These are phyloP conservation scores for Malurus splendens DNA, from an alignment of 2,797 vertebrate species.

Conservation along the genomic window DNA sequence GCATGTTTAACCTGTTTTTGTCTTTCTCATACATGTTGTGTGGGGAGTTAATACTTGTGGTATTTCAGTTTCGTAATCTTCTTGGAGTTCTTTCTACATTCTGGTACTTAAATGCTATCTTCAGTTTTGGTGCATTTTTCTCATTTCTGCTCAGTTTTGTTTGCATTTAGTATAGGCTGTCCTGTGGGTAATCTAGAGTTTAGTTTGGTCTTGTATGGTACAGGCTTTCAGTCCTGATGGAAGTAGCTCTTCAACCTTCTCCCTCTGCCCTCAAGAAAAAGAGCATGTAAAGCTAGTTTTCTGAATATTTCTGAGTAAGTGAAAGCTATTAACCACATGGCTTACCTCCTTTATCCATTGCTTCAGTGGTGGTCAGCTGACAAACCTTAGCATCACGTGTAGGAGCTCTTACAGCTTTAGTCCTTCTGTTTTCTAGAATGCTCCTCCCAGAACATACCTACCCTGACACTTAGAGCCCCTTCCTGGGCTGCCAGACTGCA, in stretches of 20 bases:
- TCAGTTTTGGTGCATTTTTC: background rate
- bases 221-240: background rate
- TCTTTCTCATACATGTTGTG: background rate
- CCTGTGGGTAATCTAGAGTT: background rate
- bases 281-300: background rate
- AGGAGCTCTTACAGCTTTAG: background rate
- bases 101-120: background rate
- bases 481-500: background rate
- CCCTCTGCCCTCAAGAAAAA: background rate
- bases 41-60: background rate
- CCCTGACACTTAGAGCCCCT: background rate
- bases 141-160: background rate
- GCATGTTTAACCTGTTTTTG: accelerated
- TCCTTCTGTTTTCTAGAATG: background rate
- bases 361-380: background rate
- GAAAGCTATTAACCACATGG: background rate
- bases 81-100: background rate
- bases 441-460: background rate
- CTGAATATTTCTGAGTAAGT: background rate
- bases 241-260: background rate
- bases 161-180: background rate
- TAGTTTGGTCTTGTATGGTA: background rate
- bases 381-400: background rate
- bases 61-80: background rate
- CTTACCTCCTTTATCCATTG: background rate